These are phyloP conservation scores for Ecdyonurus torrentis DNA, from an alignment of 2,888 invertebrate genomes.

Conservation along the genomic window DNA sequence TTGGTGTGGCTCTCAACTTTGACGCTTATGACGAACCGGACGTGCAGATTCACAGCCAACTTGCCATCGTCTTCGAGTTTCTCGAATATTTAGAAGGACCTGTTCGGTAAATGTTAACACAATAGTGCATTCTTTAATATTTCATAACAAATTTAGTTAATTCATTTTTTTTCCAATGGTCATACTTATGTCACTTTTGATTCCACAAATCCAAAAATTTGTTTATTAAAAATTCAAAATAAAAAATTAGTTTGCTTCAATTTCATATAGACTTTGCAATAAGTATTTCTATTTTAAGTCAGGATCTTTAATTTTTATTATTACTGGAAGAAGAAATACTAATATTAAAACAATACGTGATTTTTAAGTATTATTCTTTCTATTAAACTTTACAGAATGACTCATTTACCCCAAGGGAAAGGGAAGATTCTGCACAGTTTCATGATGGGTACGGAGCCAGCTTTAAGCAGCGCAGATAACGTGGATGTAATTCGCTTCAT, in stretches of 20 bases:
- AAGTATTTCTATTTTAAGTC: too few relatives aligned
- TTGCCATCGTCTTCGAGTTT: constrained; percentile 58
- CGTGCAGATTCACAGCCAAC: constrained; percentile 45
- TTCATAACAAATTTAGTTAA: constrained; percentile 4
- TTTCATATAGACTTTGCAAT: too few relatives aligned
- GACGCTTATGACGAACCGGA: constrained; percentile 69
- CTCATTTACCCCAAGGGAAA: constrained; percentile 40
- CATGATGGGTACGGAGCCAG: constrained; percentile 68
- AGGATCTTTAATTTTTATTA: too few relatives aligned
- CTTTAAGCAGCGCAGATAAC: constrained; percentile 52
- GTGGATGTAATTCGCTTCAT: constrained; percentile 60
- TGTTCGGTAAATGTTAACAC: constrained; percentile 40
- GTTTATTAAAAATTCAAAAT: too few relatives aligned
- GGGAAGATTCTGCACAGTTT: constrained; percentile 65
- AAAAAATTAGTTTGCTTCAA: too few relatives aligned
- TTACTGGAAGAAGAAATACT: too few relatives aligned
- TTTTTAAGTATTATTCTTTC: too few relatives aligned
- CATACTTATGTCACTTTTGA: not conserved
- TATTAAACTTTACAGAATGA: too few relatives aligned
- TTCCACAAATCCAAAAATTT: too few relatives aligned
- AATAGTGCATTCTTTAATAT: too few relatives aligned
- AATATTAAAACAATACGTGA: too few relatives aligned
- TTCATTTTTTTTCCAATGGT: constrained; percentile 3
- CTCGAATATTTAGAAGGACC: constrained; percentile 60
- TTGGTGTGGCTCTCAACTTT: constrained; percentile 63